Evolutionary conservation across 1,140 invertebrate species (phyloP), one percentile per base, ranked within the genome.

Genomic region (Drosophila novamexicana): DNA sequence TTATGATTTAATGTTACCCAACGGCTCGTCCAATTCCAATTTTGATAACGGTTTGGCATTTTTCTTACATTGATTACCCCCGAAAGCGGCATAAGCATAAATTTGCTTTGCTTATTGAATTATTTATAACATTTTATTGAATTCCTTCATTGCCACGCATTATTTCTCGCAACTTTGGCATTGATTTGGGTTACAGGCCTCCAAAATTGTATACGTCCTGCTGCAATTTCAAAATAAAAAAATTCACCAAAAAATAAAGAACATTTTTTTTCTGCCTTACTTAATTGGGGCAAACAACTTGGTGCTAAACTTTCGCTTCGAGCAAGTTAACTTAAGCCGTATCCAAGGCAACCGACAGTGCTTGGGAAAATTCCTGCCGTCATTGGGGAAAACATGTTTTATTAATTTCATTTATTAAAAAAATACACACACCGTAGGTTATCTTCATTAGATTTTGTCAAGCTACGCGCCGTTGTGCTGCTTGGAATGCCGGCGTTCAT

Each of bases 41-140:
- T 84, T 79, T 86, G 82, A 86, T 85, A 79, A 86, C 82, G 79
- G 71, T 85, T 73, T 76, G 72, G 81, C 81, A 86, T 78, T 85
- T 79, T 54, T 76, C 68, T 61, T 69, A 56, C 72, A 85, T 73
- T 81, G 82, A 85, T 81, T 85, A 71, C 49, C 75, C 65, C 18
- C 59, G 16, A 22, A 56, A 64, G 18, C 18, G 45, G 44, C 36
- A 40, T 75, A 61, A 66, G 57, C 71, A 75, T 78, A 78, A 67
- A 78, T 78, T 79, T 71, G n/a, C 42, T 42, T 72, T 79, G 52
- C 68, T 83, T 83, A 79, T 83, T 83, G 81, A 83, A 83, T 83
- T 83, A 83, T 83, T 83, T 83, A 83, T 83, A 83, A 79, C 80
- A 83, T 83, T 83, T 83, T 83, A 83, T 83, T 83, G 81, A 83